Evolutionary conservation across 2,113 vertebrate genomes (phyloP).

Genomic region (Zosterops lateralis): DNA sequence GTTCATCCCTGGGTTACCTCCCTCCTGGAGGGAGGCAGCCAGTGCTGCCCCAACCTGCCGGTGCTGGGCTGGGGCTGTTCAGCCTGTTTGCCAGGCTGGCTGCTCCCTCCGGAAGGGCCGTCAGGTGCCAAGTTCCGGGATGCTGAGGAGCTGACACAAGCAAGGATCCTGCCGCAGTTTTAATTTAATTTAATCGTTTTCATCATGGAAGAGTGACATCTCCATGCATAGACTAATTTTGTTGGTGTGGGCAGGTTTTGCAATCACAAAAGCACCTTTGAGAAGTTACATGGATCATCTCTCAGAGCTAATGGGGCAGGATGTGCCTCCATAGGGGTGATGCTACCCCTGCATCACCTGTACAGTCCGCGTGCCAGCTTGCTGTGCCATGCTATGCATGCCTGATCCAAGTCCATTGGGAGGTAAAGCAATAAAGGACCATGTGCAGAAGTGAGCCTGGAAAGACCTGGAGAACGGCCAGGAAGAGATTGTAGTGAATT

Average conservation of each 20-base stretch:
- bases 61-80: not conserved
- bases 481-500: not conserved
- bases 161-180: not conserved
- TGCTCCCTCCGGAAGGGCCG: not conserved
- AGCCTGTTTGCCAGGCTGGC: conserved; percentile 9
- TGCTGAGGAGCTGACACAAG: conserved; percentile 5
- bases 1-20: conserved; percentile 38
- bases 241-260: not conserved
- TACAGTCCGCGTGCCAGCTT: rapidly evolving
- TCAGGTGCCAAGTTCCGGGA: not conserved
- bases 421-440: not conserved
- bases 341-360: not conserved
- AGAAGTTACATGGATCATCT: not conserved
- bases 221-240: rapidly evolving
- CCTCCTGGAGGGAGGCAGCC: not conserved
- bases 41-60: not conserved
- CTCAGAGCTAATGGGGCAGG: not conserved
- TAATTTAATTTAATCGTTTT: conserved; percentile 9
- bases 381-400: rapidly evolving
- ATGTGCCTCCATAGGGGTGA: not conserved
- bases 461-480: not conserved
- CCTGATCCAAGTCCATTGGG: not conserved
- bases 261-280: rapidly evolving
- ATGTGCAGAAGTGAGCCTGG: rapidly evolving
- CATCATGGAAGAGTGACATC: not conserved